Conservation (phyloP, 2,888 invertebrate species). For the Dicyrtomina minuta region DNA sequence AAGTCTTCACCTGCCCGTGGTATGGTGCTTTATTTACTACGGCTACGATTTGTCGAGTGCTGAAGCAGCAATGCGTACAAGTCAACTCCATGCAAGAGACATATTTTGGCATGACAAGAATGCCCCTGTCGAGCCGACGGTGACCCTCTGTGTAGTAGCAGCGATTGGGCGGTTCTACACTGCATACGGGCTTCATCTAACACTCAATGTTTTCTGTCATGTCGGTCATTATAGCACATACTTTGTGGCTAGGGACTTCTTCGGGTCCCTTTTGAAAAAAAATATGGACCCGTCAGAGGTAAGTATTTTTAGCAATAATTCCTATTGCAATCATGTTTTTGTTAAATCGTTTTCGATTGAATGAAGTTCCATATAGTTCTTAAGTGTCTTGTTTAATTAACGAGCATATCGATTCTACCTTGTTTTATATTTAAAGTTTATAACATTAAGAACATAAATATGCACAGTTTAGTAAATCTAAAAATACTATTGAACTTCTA, state of each 20-base stretch:
- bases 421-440: too few species aligned
- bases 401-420: too few species aligned
- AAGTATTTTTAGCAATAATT: too few species aligned
- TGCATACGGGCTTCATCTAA: neutral
- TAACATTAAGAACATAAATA: too few species aligned
- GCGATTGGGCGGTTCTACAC: neutral
- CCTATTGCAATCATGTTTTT: neutral
- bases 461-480: too few species aligned
- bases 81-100: neutral
- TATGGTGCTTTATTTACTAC: neutral
- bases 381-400: neutral
- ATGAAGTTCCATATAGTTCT: neutral
- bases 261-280: neutral
- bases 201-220: neutral
- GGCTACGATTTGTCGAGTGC: neutral
- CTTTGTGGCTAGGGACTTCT: slow-evolving; percentile 1
- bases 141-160: neutral
- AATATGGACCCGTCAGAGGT: neutral
- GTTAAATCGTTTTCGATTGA: neutral
- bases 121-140: neutral
- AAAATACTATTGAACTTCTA: too few species aligned
- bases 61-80: neutral
- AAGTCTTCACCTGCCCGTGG: neutral
- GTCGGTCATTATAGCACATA: neutral
- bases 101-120: neutral